Base-by-base conservation (phyloP, 30 jellyfish, hydroid and myxozoan genomes). In the Morbakka virulenta region DNA sequence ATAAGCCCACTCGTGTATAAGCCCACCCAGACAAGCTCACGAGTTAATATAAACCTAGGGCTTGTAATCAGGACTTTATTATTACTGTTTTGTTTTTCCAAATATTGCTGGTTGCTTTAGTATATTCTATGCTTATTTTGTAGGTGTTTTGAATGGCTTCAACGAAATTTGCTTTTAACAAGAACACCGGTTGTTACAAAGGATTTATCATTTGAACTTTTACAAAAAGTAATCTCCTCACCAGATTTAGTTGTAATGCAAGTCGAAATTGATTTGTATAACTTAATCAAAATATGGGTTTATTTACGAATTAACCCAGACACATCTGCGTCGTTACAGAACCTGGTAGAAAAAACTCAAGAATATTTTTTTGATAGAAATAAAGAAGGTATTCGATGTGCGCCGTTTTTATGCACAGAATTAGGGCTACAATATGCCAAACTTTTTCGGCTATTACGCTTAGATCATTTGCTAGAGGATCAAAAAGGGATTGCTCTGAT, bases 81-180 rank as follows among this genome's bases (percentile, higher is more conserved):
- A n/a, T n/a, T n/a, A n/a, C n/a, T n/a, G n/a, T n/a, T n/a, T n/a
- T n/a, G n/a, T n/a, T n/a, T n/a, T n/a, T n/a, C n/a, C n/a, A n/a
- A n/a, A n/a, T n/a, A n/a, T n/a, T n/a, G n/a, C n/a, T n/a, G n/a
- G n/a, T n/a, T n/a, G n/a, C n/a, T n/a, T n/a, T n/a, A n/a, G n/a
- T n/a, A n/a, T n/a, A n/a, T 17, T 52, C 2, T 52, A 28, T n/a
- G 14, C 27, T 67, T 61, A 35, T 22, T 24, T 28, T 80, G 4
- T 52, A 89, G 97, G 50, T 89, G 97, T 66, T 89, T 89, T 35
- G 79, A 93, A 48, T 89, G 97, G 97, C 95, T 89, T 2, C 96
- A 89, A 53, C 62, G 96, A 51, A 89, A 89, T 62, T 50, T 89
- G 62, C 79, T 89, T 6, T 78, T 83, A 14, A 82, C 94, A 49